Evolutionary conservation across 2,113 vertebrate genomes (phyloP).

Genomic region (Toxotes jaculatrix): DNA sequence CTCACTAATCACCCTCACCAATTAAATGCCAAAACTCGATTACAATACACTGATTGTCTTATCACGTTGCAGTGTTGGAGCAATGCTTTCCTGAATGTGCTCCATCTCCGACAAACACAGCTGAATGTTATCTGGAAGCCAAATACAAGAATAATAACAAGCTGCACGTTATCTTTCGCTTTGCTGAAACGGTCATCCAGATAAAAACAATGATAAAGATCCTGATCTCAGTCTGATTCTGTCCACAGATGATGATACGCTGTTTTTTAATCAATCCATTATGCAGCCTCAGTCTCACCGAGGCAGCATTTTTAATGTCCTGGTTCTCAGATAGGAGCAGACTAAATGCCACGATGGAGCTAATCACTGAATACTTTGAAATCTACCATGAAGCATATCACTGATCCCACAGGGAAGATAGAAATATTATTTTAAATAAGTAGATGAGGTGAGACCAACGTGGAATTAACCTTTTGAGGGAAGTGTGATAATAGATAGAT

Average conservation of each 20-base stretch:
- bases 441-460: background rate
- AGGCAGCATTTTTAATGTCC: slow-evolving; percentile 9
- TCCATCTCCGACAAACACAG: background rate
- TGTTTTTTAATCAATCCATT: background rate
- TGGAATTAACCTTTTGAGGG: background rate
- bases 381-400: slow-evolving; percentile 9
- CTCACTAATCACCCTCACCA: slow-evolving; percentile 33
- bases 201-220: background rate
- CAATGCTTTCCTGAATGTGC: background rate
- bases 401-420: slow-evolving; percentile 1
- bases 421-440: background rate
- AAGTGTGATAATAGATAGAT: background rate
- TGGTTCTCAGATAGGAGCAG: slow-evolving; percentile 17
- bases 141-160: background rate
- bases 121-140: background rate
- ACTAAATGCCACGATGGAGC: slow-evolving; percentile 18
- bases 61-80: slow-evolving; percentile 27
- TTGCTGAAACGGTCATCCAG: background rate
- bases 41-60: slow-evolving; percentile 24
- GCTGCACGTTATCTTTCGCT: background rate
- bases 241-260: background rate
- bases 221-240: background rate
- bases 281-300: background rate
- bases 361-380: slow-evolving; percentile 1
- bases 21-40: slow-evolving; percentile 19